Evolutionary conservation across 2,888 invertebrate species (phyloP), one percentile per base, ranked within the genome.

Genomic region (Leptinotarsa juncta): DNA sequence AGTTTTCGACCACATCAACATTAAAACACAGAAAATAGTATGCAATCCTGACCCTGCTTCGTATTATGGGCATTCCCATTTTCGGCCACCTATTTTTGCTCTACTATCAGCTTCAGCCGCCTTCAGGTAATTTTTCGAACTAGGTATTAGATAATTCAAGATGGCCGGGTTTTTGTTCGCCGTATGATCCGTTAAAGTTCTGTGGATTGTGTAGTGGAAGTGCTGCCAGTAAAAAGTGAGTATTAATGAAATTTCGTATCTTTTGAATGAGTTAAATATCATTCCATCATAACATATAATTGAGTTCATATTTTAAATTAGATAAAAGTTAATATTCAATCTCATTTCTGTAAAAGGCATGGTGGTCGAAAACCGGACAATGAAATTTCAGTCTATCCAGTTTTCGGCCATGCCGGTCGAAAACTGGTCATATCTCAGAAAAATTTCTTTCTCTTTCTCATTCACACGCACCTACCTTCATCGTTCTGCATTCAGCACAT

Each of bases 281-380:
- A 53, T 53, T 53, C 16, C 16, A 16, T 53, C 14, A 53, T 53
- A 53, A 53, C 15, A 53, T 53, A 53, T 18, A 53, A 53, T 53
- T 53, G 53, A 53, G 53, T 53, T n/a, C n/a, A 53, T n/a, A n/a
- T 53, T 53, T 53, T 53, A 53, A 53, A 53, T 53, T n/a, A 53
- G 53, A 53, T 53, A 53, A n/a, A 53, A 53, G 53, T 53, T 53
- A 53, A 53, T 53, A 53, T 53, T 53, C 53, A 53, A 16, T 53
- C 53, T 53, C n/a, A 53, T 53, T 53, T 53, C 16, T 53, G 53
- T 53, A 53, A 53, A 53, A 53, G n/a, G 53, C 53, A 7, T 53
- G 53, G n/a, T 53, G 53, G 53, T n/a, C 53, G 53, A 53, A 53
- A 53, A 53, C 53, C 53, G n/a, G 53, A 15, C n/a, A 53, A 53